Conservation (phyloP, 2,113 vertebrate genomes). For the Euleptes europaea region DNA sequence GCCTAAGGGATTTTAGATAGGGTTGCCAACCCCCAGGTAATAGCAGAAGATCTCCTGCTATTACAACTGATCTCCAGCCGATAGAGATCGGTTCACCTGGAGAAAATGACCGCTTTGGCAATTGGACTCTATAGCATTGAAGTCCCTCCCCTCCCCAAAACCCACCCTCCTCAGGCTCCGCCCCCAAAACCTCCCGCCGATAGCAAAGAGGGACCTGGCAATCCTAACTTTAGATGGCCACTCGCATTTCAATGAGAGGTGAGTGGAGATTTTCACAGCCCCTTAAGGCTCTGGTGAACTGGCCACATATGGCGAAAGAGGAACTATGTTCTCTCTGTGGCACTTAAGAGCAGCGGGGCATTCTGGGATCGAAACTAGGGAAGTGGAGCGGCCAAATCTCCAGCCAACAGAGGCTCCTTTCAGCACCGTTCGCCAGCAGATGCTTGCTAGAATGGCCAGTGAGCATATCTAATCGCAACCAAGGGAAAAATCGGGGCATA, state of each 20-base stretch:
- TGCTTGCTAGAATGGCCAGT: background rate
- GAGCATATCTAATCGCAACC: background rate
- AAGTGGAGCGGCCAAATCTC: background rate
- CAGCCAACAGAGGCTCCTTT: background rate
- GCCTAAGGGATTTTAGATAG: background rate
- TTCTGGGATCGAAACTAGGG: background rate
- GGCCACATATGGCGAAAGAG: background rate
- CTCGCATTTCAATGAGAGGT: background rate
- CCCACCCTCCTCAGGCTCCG: too few relatives aligned
- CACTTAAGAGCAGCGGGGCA: background rate
- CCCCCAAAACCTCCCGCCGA: too few relatives aligned
- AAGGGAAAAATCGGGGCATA: background rate
- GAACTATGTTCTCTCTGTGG: background rate
- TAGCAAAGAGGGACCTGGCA: too few relatives aligned
- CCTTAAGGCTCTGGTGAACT: background rate
- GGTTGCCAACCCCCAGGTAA: too few relatives aligned
- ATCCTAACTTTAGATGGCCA: too few relatives aligned
- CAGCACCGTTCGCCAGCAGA: background rate
- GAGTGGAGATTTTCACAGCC: background rate
- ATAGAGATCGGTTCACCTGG: too few relatives aligned
- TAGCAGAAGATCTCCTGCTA: too few relatives aligned
- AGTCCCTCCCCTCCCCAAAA: too few relatives aligned
- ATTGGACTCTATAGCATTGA: too few relatives aligned
- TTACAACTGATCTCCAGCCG: too few relatives aligned
- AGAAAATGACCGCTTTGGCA: too few relatives aligned